Base-by-base conservation (phyloP, 2,113 vertebrate species). In the Aix galericulata region DNA sequence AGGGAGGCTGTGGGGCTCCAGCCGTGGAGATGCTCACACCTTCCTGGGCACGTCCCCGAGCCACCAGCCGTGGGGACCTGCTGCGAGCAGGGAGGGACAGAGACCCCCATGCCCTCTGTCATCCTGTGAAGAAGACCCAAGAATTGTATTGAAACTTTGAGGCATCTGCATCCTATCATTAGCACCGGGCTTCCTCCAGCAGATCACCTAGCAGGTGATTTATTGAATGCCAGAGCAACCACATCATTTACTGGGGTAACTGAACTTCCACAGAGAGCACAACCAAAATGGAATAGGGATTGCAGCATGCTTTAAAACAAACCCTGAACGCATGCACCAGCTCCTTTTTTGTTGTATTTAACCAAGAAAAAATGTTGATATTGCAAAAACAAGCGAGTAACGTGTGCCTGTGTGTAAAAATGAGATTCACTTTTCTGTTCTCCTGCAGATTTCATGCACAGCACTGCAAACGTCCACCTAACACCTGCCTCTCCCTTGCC, bases 41-140 rank as follows among this genome's bases (percentile, higher is more conserved):
- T 9, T 3, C 40, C 9, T 2, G 8, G 60, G n/a, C 9, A 13
- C 1, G 6, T 26, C 26, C 56, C 38, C 1, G 31, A 10, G 42
- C 0, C 50, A 52, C 50, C 50, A 13, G 50, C 50, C 23, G 7
- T 11, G 23, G 50, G 50, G 3, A 32, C 34, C 52, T 17, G 18
- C 1, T 2, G 34, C 25, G 36, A 67, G 20, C 31, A 0, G 9
- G 58, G 36, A 8, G 32, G 32, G 36, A 46, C 32, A 16, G 50
- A 22, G 60, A 16, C 21, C 27, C 17, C 36, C 6, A 2, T 42
- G 17, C 32, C 4, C 22, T 25, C 17, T 8, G 12, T 2, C 32
- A 21, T 29, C 21, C 46, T 34, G 27, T 38, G 44, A 38, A 73
- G 59, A 40, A 40, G 5, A 20, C 42, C 58, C 73, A 32, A 26